Evolutionary conservation across 2,113 vertebrate species (phyloP).

Genomic region (Panthera uncia): DNA sequence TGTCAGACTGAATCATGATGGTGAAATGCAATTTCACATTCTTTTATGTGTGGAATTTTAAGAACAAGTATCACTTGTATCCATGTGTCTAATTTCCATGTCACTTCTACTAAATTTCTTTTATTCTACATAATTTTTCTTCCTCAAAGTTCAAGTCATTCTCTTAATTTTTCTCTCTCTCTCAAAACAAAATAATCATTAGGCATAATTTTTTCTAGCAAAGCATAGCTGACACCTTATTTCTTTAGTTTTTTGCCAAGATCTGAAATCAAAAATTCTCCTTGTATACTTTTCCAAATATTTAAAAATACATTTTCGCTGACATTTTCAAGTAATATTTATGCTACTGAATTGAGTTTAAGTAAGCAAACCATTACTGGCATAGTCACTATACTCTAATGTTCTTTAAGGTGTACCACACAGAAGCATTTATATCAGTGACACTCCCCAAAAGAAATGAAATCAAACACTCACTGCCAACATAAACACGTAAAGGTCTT

Average conservation of each 20-base stretch:
- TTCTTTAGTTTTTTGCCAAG: constrained; percentile 19
- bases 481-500: background rate
- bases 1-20: background rate
- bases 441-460: background rate
- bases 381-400: background rate
- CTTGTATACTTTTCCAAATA: constrained; percentile 44
- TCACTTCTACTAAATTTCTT: background rate
- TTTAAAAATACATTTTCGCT: constrained; percentile 18
- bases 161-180: background rate
- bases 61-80: background rate
- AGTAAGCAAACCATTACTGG: constrained; percentile 23
- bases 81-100: background rate
- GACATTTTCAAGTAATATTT: constrained; percentile 51
- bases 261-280: constrained; percentile 55
- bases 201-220: constrained; percentile 42
- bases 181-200: constrained; percentile 35
- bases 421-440: constrained; percentile 27
- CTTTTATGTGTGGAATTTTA: constrained; percentile 29
- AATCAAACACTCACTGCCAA: constrained; percentile 11
- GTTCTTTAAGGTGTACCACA: constrained; percentile 3
- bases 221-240: constrained; percentile 5
- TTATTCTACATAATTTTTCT: constrained; percentile 48
- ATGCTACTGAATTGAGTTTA: constrained; percentile 39
- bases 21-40: background rate
- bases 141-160: constrained; percentile 4